Evolutionary conservation across 2,888 invertebrate species (phyloP).

Genomic region (Spatulosminthurus flaviceps): DNA sequence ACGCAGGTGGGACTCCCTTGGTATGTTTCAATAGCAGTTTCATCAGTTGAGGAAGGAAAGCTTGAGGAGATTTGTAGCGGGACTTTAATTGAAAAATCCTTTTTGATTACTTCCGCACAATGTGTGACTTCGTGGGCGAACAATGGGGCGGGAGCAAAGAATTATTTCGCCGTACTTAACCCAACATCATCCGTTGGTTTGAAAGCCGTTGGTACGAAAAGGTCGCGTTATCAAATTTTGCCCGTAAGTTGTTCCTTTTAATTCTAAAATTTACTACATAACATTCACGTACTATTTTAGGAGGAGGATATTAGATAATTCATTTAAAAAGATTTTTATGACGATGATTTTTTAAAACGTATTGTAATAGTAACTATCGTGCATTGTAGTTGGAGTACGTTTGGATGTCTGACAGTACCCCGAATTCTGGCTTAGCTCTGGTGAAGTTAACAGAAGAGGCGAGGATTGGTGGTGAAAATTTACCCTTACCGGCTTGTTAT

Average conservation of each 20-base stretch:
- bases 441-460: not conserved
- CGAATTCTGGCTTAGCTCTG: not conserved
- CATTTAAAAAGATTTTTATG: no score
- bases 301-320: no score
- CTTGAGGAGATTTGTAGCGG: conserved; percentile 7
- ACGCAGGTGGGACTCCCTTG: conserved; percentile 23
- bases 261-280: no score
- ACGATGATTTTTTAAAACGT: no score
- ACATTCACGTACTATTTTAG: no score
- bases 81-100: conserved; percentile 15
- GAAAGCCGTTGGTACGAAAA: not conserved
- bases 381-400: no score
- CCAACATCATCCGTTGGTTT: not conserved
- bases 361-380: no score
- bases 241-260: not conserved
- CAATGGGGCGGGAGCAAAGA: not conserved
- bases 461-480: not conserved
- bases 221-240: not conserved
- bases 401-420: not conserved
- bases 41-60: not conserved
- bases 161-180: not conserved
- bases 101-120: conserved; percentile 2
- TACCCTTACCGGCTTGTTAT: conserved; percentile 6
- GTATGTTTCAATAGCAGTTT: not conserved
- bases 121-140: conserved; percentile 4